Conservation (phyloP, 1,140 invertebrate species). For the Zaprionus capensis region DNA sequence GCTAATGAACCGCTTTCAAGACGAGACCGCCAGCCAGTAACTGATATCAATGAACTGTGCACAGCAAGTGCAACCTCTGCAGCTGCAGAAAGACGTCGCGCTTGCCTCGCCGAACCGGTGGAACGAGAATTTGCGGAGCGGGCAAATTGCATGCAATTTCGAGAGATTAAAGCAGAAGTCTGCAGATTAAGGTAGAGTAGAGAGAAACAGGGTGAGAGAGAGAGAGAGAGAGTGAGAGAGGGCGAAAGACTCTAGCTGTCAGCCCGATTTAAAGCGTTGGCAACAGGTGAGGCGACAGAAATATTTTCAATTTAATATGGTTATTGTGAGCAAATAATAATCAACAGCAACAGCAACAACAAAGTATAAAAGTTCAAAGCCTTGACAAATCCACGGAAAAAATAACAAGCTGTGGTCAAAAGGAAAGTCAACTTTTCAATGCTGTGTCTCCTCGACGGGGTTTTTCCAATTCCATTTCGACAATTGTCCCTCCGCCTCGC, state of each 20-base stretch:
- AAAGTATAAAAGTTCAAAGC: constrained; percentile 65
- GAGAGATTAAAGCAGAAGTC: constrained; percentile 26
- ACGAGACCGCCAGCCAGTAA: constrained; percentile 17
- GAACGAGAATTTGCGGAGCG: constrained; percentile 53
- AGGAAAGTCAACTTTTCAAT: constrained; percentile 72
- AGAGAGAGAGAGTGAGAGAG: background rate
- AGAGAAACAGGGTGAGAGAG: background rate
- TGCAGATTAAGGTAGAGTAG: background rate
- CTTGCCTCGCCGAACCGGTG: constrained; percentile 51
- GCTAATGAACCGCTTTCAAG: constrained; percentile 72
- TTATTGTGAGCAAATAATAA: constrained; percentile 17
- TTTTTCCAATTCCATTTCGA: constrained; percentile 69
- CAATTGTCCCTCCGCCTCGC: constrained; percentile 34
- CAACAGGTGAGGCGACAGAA: constrained; percentile 45
- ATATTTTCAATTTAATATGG: constrained; percentile 47
- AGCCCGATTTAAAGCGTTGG: constrained; percentile 30
- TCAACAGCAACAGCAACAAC: background rate
- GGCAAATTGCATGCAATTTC: constrained; percentile 18
- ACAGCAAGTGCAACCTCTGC: constrained; percentile 34
- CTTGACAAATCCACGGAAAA: constrained; percentile 53
- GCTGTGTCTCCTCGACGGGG: constrained; percentile 51
- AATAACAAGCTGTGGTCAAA: constrained; percentile 73
- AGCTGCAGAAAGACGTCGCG: background rate
- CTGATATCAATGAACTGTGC: constrained; percentile 63
- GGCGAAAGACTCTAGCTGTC: background rate